These are phyloP conservation scores for Aspidapion aeneum DNA, from an alignment of 2,888 invertebrate genomes.

Conservation along the genomic window DNA sequence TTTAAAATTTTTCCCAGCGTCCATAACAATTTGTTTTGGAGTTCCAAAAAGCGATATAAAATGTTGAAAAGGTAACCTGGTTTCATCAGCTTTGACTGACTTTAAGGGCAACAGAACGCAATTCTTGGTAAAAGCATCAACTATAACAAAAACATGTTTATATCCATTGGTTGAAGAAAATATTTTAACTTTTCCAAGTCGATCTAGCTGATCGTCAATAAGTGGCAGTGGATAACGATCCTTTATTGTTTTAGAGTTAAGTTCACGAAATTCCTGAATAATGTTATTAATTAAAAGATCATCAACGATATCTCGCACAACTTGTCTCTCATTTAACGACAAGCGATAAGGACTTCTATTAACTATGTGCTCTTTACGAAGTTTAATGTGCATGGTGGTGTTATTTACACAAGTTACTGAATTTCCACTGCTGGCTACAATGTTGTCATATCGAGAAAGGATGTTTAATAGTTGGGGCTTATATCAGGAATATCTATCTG, in stretches of 20 bases:
- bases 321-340: conserved; percentile 11
- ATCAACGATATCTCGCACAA: conserved; percentile 18
- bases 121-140: conserved; percentile 28
- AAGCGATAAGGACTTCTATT: conserved; percentile 19
- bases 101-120: conserved; percentile 22
- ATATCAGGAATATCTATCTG: conserved; percentile 8
- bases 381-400: conserved; percentile 14
- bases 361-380: conserved; percentile 18
- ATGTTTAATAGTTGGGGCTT: neutral
- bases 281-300: conserved; percentile 13
- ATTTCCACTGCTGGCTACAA: conserved; percentile 8
- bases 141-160: conserved; percentile 20
- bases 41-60: conserved; percentile 26
- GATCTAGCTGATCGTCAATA: conserved; percentile 32
- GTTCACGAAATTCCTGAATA: conserved; percentile 18
- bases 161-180: conserved; percentile 28
- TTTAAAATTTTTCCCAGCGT: conserved; percentile 26
- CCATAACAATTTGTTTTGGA: conserved; percentile 23
- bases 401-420: conserved; percentile 15
- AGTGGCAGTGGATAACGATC: too few relatives aligned
- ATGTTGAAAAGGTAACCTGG: conserved; percentile 16
- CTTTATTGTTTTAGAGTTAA: conserved; percentile 30
- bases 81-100: conserved; percentile 23
- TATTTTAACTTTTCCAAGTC: conserved; percentile 24
- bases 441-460: conserved; percentile 7